Percentiles rank a stretch among this genome's conserved stretches.
Conservation (phyloP, 2,113 vertebrate genomes). For the Calidris pugnax region DNA sequence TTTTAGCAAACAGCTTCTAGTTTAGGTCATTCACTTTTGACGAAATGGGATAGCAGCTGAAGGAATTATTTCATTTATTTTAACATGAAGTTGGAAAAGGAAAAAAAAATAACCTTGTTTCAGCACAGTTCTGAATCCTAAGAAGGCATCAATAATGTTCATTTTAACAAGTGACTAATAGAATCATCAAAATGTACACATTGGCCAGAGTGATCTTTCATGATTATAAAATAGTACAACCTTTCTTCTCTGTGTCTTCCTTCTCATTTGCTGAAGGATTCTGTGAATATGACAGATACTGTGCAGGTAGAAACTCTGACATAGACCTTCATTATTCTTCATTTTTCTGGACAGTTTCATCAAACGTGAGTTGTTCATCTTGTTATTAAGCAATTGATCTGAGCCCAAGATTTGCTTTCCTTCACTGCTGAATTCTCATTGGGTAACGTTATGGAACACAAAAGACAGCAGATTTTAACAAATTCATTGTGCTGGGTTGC, state of each 20-base stretch:
- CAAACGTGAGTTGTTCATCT: not conserved
- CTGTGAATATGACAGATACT: not conserved
- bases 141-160: not conserved
- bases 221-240: not conserved
- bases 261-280: not conserved
- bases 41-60: not conserved
- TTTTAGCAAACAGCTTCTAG: constrained; percentile 26
- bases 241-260: not conserved
- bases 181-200: not conserved
- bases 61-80: not conserved
- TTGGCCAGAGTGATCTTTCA: not conserved
- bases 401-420: not conserved
- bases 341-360: not conserved
- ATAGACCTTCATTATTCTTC: not conserved
- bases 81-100: not conserved
- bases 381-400: not conserved
- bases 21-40: not conserved
- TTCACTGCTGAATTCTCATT: not conserved
- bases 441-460: not conserved
- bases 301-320: not conserved
- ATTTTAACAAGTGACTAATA: not conserved
- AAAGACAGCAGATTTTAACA: not conserved
- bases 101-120: not conserved
- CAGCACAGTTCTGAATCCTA: not conserved
- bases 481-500: not conserved